Evolutionary conservation across 2,797 vertebrate genomes (phyloP), one percentile per base, ranked within the genome.

Genomic region (Halcyon chelicuti): DNA sequence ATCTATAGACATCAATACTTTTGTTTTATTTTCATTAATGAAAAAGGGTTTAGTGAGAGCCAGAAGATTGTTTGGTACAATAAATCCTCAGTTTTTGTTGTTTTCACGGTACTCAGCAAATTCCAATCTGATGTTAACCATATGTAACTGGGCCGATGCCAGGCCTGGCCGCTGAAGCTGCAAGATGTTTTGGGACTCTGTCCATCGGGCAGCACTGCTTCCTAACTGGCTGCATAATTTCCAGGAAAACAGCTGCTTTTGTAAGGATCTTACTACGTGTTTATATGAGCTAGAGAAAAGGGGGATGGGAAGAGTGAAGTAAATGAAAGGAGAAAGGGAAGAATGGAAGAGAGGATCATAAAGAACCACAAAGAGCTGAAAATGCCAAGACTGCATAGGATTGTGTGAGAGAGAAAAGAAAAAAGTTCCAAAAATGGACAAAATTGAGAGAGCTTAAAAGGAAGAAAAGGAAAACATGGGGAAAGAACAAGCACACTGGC

Each of bases 11-110:
- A 86, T 92, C 93, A 83, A 96, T 95, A 95, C 73, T 76, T 91
- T 76, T 81, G 54, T 80, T 94, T 93, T 91, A 91, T 95, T 95
- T 89, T 87, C 85, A 88, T 94, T 94, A 97, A 96, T 93, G 90
- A 96, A 94, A 94, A 84, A 84, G 40, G 39, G 68, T 51, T 84
- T 78, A 91, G 89, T 1, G 25, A 90, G 79, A 84, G 66, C 23
- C 57, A 90, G 73, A 88, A 74, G 91, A 74, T 77, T 86, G 74
- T 62, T 91, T 85, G 94, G 58, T 74, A 47, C 71, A 84, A 90
- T 72, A 94, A 96, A 93, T 89, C 55, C 74, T 7, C 21, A 28
- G n/a, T 60, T 92, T 58, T 84, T 85, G 29, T 68, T 86, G 76
- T 88, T 95, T 84, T 74, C 61, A 63, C 1, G 3, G 60, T 79